Base-by-base conservation (phyloP, 2,888 invertebrate species). In the Andrena haemorrhoa region DNA sequence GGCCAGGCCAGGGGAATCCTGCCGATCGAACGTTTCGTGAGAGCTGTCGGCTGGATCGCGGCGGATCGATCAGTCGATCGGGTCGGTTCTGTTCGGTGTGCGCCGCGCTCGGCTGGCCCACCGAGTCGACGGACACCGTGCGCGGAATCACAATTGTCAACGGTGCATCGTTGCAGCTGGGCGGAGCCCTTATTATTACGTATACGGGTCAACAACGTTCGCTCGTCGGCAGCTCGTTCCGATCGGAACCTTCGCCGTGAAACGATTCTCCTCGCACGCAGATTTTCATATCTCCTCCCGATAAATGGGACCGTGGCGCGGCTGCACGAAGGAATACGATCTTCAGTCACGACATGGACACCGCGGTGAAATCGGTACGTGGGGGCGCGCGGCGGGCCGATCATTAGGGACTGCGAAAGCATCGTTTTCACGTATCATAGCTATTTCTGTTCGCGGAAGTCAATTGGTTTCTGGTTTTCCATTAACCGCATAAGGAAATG, bases 341-440 rank as follows among this genome's bases (percentile, higher is more conserved):
- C 71, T 74, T 60, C 75, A 78, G 71, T 78, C 71, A 74, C 78
- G 83, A 83, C 82, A 88, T 87, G 89, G 89, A 86, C 76, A 76
- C 75, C 69, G 60, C 66, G 66, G 71, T 71, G 76, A 88, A 87
- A 84, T 85, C 75, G 89, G 88, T 88, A 86, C 75, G 88, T 87
- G 77, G 35, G 35, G 58, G 53, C 26, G n/a, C 47, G 49, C 61
- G 23, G 63, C 49, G 49, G 41, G 56, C 68, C 71, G 31, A 64
- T 79, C 74, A 73, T 33, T n/a, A 68, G 53, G 10, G 12, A 20
- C 26, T 31, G 23, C 16, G 16, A 20, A 33, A 41, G 16, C 10
- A 16, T 72, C 20, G 23, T 69, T 16, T n/a, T 6, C 41, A 69
- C 23, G 29, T 51, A 35, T 35, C 33, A 2, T 3, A 26, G 53